phyloP scores from a whole-genome alignment of 2,888 invertebrate species.

The Agonopterix subpropinquella region DNA sequence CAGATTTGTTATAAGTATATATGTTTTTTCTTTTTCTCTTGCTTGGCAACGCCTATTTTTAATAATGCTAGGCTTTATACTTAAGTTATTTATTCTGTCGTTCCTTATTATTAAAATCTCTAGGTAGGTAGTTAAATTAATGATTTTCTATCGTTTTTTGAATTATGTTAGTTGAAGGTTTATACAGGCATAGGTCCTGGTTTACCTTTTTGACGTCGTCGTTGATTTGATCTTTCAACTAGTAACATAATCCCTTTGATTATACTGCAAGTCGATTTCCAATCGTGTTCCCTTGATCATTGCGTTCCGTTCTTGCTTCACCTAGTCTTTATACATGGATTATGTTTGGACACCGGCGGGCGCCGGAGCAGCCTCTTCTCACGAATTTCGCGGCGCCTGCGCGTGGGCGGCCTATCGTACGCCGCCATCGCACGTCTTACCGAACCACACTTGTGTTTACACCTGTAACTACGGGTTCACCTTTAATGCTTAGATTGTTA shows the following conservation, averaged over 20 bases:
- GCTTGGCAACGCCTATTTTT: background rate
- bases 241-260: no score
- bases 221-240: no score
- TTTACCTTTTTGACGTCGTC: no score
- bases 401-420: constrained; percentile 68
- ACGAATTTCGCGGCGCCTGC: constrained; percentile 70
- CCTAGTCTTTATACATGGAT: constrained; percentile 14
- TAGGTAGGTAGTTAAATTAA: no score
- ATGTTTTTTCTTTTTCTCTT: background rate
- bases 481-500: constrained; percentile 31
- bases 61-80: no score
- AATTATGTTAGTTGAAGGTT: no score
- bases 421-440: constrained; percentile 60
- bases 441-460: constrained; percentile 21
- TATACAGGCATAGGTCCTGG: no score
- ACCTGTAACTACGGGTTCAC: constrained; percentile 4
- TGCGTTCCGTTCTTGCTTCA: no score
- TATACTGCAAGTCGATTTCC: background rate
- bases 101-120: no score
- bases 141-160: no score
- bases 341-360: constrained; percentile 38
- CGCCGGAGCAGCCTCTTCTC: constrained; percentile 62
- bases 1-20: background rate
- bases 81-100: no score
- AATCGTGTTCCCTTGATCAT: background rate